Evolutionary conservation across 2,113 vertebrate genomes (phyloP), one percentile per base, ranked within the genome.

Genomic region (Callopanchax toddi): DNA sequence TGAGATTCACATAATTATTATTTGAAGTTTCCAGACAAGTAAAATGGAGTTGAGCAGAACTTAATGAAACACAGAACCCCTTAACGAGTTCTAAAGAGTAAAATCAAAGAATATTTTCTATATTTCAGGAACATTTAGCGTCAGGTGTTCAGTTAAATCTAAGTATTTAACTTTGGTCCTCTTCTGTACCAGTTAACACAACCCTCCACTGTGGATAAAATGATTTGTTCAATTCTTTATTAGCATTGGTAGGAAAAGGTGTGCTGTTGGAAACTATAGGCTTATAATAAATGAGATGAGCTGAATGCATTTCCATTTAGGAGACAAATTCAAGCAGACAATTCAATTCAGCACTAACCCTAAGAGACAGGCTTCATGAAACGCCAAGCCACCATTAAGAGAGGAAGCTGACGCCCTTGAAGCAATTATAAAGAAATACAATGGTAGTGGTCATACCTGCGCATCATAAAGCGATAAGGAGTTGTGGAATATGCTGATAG

Each of bases 261-360:
- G 6, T 53, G 57, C 60, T 67, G 17, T 55, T 8, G 16, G 46
- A 67, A 52, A 80, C 77, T 61, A 72, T 60, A 57, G 43, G 43
- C 17, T 18, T 58, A 54, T 67, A 67, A 83, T 83, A 59, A 83
- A 85, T 84, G 53, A 76, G 87, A 81, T 68, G 63, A 44, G 34
- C 25, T 68, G 64, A 82, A 75, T 61, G 56, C 51, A 77, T 86
- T 87, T 77, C 64, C 76, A 83, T 81, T 83, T 75, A 48, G 39
- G 32, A 76, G 74, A 76, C 26, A 39, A 46, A 60, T 71, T 83
- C 16, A 59, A 81, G 63, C 23, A 58, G 62, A 68, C 46, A 26
- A 85, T 85, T 81, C 70, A 77, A 77, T 82, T n/a, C n/a, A 70
- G 80, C 69, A 56, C 17, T 58, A 48, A 83, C 59, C 84, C 76